Evolutionary conservation across 2,888 invertebrate genomes (phyloP).

Genomic region (Melanchra persicariae): DNA sequence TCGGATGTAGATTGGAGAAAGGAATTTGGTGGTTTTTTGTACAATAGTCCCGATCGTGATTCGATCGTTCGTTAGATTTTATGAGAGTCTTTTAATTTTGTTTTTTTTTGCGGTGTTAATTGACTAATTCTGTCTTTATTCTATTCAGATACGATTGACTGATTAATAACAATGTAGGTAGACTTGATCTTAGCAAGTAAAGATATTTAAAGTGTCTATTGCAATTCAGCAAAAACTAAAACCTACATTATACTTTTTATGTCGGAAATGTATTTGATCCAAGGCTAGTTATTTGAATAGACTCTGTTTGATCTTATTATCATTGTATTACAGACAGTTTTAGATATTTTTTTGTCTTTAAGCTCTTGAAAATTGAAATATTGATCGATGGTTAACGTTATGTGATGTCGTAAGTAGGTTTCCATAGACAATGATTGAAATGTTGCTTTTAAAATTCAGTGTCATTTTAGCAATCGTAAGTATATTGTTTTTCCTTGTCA

Average conservation of each 20-base stretch:
- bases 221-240: slow-evolving; percentile 23
- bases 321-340: slow-evolving; percentile 6
- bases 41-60: too few species aligned
- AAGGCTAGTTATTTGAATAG: slow-evolving; percentile 37
- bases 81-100: not conserved
- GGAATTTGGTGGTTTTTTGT: not conserved
- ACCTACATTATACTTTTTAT: slow-evolving; percentile 12
- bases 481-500: not conserved
- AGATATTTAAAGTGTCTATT: slow-evolving; percentile 30
- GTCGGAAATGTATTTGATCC: slow-evolving; percentile 25
- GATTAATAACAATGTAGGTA: slow-evolving; percentile 12
- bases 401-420: not conserved
- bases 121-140: not conserved
- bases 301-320: slow-evolving; percentile 11
- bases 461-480: not conserved
- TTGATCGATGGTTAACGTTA: slow-evolving; percentile 30
- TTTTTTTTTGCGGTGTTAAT: not conserved
- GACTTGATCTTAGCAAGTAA: not conserved
- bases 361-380: not conserved
- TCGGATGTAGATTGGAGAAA: not conserved
- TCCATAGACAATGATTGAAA: slow-evolving; percentile 8
- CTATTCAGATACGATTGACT: not conserved
- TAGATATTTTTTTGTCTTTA: slow-evolving; percentile 6
- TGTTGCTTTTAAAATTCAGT: slow-evolving; percentile 18
- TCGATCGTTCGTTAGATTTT: too few species aligned